These are phyloP conservation scores for Polydrusus tereticollis DNA, from an alignment of 2,888 invertebrate species.

Conservation along the genomic window DNA sequence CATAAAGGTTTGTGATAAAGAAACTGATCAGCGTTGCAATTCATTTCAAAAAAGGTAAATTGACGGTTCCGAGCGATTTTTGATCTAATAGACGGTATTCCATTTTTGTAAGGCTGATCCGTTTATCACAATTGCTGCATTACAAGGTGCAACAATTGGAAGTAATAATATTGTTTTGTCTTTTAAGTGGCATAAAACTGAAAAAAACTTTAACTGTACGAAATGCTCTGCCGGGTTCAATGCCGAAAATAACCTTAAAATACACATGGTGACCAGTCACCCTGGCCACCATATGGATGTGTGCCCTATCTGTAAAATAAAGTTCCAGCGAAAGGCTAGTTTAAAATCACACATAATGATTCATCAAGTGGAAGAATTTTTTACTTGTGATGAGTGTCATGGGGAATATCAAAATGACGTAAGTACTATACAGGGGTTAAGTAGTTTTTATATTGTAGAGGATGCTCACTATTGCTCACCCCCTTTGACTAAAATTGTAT, in stretches of 20 bases:
- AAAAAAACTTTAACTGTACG: conserved; percentile 62
- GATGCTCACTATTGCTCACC: too few relatives aligned
- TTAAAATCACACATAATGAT: conserved; percentile 64
- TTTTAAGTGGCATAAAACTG: conserved; percentile 57
- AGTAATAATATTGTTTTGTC: neutral
- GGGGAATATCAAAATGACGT: conserved; percentile 64
- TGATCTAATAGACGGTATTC: too few relatives aligned
- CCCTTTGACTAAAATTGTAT: too few relatives aligned
- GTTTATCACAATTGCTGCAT: too few relatives aligned
- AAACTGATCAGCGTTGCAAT: too few relatives aligned
- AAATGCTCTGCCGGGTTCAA: conserved; percentile 62
- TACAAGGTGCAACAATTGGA: too few relatives aligned
- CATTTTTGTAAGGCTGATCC: too few relatives aligned
- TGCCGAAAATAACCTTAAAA: conserved; percentile 63
- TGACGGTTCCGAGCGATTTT: too few relatives aligned
- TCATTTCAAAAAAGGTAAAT: too few relatives aligned
- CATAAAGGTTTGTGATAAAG: too few relatives aligned
- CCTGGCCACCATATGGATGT: conserved; percentile 54
- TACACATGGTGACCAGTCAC: conserved; percentile 62
- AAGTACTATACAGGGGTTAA: conserved; percentile 38
- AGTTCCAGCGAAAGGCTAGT: conserved; percentile 63
- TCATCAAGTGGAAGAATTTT: conserved; percentile 65
- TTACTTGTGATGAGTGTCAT: conserved; percentile 62
- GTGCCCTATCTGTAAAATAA: conserved; percentile 64
- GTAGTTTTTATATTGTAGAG: too few relatives aligned